phyloP scores from a whole-genome alignment of 2,797 vertebrate species.

The Prunella strophiata region DNA sequence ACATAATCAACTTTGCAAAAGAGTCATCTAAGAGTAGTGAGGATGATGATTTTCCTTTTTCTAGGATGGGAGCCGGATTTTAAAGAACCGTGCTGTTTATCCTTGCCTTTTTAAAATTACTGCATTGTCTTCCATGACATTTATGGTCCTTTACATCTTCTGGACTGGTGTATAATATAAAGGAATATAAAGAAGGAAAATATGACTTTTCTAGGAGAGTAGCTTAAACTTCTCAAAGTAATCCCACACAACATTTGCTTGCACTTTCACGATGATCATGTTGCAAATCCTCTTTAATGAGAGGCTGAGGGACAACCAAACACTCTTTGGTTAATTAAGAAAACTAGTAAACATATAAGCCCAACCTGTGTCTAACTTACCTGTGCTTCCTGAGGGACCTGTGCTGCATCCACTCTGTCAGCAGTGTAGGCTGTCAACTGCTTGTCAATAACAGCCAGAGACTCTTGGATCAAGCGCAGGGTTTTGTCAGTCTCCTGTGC shows the following conservation, averaged over 20 bases:
- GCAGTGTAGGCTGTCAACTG: slow-evolving; percentile 87
- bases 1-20: background rate
- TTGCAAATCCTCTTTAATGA: background rate
- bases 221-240: background rate
- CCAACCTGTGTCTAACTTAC: slow-evolving; percentile 70
- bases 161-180: background rate
- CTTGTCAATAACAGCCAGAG: slow-evolving; percentile 86
- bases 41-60: background rate
- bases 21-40: background rate
- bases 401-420: slow-evolving; percentile 91
- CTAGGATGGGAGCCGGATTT: background rate
- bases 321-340: background rate
- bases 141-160: background rate
- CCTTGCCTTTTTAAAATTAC: background rate
- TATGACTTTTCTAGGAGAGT: background rate
- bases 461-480: slow-evolving; percentile 89
- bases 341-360: background rate
- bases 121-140: background rate
- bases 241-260: slow-evolving; percentile 10
- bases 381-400: slow-evolving; percentile 95
- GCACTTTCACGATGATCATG: background rate
- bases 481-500: slow-evolving; percentile 91
- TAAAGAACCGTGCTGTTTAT: background rate
- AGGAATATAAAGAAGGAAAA: background rate
- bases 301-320: background rate